Conservation (phyloP, 2,797 vertebrate genomes). For the Zenarchopterus dispar region DNA sequence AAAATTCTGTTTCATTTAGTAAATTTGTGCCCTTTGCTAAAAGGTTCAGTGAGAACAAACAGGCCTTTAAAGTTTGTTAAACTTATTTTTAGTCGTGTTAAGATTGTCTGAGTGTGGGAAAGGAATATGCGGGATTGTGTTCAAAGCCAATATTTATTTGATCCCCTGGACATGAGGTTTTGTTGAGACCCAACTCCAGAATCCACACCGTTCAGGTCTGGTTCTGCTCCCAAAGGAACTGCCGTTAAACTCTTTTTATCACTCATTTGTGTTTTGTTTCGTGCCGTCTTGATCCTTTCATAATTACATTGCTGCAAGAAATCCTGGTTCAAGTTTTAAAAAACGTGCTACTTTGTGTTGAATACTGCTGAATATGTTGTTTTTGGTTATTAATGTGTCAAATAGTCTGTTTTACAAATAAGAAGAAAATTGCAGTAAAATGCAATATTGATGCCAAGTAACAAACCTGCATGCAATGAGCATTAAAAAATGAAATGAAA, state of each 20-base stretch:
- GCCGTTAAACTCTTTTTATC: constrained; percentile 20
- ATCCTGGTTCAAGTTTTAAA: background rate
- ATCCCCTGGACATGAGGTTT: constrained; percentile 39
- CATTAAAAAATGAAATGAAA: no score
- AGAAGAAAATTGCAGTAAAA: no score
- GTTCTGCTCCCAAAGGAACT: constrained; percentile 5
- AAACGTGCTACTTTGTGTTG: no score
- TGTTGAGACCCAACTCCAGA: constrained; percentile 40
- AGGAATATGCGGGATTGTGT: constrained; percentile 9
- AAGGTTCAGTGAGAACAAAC: constrained; percentile 4
- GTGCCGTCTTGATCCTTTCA: constrained; percentile 29
- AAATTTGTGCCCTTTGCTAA: no score
- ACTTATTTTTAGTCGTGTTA: constrained; percentile 22
- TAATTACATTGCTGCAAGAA: constrained; percentile 16
- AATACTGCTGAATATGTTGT: no score
- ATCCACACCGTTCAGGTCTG: constrained; percentile 2
- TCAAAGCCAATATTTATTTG: constrained; percentile 45
- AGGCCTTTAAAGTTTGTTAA: constrained; percentile 7
- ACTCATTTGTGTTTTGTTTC: constrained; percentile 30
- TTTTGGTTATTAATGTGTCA: no score
- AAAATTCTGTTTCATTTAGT: no score
- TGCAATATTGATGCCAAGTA: no score
- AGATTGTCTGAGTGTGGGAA: constrained; percentile 30
- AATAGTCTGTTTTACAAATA: no score
- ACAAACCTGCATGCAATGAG: no score